Conservation (phyloP, 1,140 invertebrate species). For the Cryptotermes secundus region DNA sequence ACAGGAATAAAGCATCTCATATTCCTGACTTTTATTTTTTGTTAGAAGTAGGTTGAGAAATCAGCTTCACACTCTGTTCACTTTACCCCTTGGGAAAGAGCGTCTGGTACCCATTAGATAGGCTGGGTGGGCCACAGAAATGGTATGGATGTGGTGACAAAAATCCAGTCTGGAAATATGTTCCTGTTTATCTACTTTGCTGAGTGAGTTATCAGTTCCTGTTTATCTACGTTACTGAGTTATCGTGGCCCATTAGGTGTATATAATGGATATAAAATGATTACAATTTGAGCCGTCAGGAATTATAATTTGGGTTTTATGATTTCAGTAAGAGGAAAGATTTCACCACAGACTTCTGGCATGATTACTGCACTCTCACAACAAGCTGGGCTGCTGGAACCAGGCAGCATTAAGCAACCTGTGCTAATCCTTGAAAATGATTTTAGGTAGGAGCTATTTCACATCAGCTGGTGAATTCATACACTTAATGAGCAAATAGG, state of each 20-base stretch:
- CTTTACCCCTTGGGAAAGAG: no score
- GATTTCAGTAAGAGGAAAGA: slow-evolving; percentile 47
- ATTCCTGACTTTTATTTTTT: no score
- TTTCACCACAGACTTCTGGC: slow-evolving; percentile 49
- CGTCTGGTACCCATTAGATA: no score
- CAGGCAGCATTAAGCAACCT: slow-evolving; percentile 43
- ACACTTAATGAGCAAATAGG: no score
- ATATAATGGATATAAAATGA: not conserved
- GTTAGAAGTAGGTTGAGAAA: no score
- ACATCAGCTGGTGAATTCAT: no score
- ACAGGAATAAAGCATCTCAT: no score
- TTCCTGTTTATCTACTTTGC: not conserved
- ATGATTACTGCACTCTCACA: slow-evolving; percentile 50
- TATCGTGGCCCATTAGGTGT: not conserved
- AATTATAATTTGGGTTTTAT: slow-evolving; percentile 23
- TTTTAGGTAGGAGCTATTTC: slow-evolving; percentile 42
- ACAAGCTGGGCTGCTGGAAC: slow-evolving; percentile 49
- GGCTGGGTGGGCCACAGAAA: no score
- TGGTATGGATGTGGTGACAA: no score
- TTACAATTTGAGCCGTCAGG: not conserved
- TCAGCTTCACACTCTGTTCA: no score
- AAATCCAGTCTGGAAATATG: not conserved
- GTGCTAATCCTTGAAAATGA: slow-evolving; percentile 49
- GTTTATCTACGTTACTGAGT: not conserved
- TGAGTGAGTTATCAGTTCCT: not conserved